A percentile compares a stretch with the other conserved stretches of the same genome.
phyloP scores from a whole-genome alignment of 2,113 vertebrate species.

The Spheniscus mendiculus region DNA sequence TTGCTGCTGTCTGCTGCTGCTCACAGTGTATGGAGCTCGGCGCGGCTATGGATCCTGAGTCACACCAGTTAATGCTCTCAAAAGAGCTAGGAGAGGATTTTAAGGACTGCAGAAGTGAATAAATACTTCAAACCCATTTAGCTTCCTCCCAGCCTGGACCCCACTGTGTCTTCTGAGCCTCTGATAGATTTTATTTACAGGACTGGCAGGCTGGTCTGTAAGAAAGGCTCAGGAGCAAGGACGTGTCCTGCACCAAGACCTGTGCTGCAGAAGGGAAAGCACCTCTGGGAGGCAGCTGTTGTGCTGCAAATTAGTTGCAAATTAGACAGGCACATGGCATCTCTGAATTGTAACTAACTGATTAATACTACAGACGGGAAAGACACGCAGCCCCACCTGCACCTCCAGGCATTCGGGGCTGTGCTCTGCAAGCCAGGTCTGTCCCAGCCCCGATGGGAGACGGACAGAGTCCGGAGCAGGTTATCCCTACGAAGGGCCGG shows the following conservation, averaged over 20 bases:
- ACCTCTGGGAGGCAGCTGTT: not conserved
- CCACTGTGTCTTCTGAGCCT: not conserved
- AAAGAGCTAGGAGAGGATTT: not conserved
- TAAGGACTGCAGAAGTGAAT: not conserved
- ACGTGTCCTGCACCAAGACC: not conserved
- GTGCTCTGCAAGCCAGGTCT: not conserved
- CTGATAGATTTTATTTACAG: not conserved
- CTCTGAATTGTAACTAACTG: not conserved
- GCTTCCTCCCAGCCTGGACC: not conserved
- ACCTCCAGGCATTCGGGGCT: not conserved
- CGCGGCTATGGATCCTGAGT: fast-evolving
- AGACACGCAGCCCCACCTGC: not conserved
- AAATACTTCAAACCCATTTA: not conserved
- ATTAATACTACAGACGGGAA: not conserved
- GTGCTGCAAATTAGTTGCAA: not conserved
- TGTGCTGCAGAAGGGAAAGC: not conserved
- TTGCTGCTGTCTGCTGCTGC: not conserved
- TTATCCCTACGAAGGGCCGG: fast-evolving
- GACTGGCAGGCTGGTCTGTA: not conserved
- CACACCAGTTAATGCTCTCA: not conserved
- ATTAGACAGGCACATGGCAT: not conserved
- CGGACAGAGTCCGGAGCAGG: not conserved
- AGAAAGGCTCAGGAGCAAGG: not conserved
- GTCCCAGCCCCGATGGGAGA: not conserved
- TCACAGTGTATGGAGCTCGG: not conserved